Percentiles rank a stretch among this genome's conserved stretches.
Conservation (phyloP, 2,113 vertebrate genomes). For the Fregata magnificens region DNA sequence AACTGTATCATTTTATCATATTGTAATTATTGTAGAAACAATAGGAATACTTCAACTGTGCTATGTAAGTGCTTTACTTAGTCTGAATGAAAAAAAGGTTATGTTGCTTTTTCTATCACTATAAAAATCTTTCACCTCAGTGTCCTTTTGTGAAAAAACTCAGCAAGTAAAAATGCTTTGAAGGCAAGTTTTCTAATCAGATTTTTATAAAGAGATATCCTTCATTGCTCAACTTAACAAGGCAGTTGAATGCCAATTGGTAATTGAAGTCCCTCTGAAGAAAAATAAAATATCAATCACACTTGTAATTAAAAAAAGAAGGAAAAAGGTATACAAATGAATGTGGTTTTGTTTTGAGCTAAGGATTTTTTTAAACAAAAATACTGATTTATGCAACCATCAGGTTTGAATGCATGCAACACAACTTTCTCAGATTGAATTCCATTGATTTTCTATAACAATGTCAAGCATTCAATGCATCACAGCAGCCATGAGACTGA, state of each 20-base stretch:
- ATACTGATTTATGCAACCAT: constrained; percentile 76
- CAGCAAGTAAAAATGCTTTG: constrained; percentile 21
- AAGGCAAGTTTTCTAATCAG: constrained; percentile 55
- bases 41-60: not conserved
- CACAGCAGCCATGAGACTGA: constrained; percentile 21
- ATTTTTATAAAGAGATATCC: constrained; percentile 40
- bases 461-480: constrained; percentile 73
- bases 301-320: constrained; percentile 48
- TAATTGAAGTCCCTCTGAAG: constrained; percentile 41
- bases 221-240: constrained; percentile 20
- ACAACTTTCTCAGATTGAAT: constrained; percentile 78
- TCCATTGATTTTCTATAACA: constrained; percentile 82
- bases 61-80: not conserved
- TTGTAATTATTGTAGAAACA: not conserved
- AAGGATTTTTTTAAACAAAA: constrained; percentile 16
- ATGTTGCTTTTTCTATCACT: not conserved
- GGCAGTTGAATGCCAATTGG: constrained; percentile 44
- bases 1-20: not conserved
- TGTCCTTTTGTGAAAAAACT: not conserved
- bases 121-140: not conserved
- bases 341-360: constrained; percentile 51
- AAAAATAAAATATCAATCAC: constrained; percentile 63
- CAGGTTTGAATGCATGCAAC: constrained; percentile 73
- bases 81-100: not conserved
- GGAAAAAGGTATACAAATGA: constrained; percentile 53